Conservation (phyloP, 2,113 vertebrate species). For the Phylloscopus trochiloides region DNA sequence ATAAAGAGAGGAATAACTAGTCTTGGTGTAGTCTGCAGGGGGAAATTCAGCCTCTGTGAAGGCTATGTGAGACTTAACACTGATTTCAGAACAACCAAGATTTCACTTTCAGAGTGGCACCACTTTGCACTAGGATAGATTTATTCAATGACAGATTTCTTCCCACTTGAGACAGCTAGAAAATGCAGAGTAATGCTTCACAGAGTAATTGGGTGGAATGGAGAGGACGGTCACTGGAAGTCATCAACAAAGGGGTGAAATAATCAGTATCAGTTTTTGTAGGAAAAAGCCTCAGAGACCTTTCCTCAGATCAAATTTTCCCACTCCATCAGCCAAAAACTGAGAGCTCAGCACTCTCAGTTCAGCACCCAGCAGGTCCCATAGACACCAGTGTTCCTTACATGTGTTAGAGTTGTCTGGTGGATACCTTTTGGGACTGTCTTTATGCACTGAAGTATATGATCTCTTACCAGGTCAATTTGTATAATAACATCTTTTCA, state of each 20-base stretch:
- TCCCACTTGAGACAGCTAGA: background rate
- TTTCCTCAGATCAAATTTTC: background rate
- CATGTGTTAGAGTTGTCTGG: background rate
- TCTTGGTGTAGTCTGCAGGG: background rate
- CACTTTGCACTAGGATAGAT: background rate
- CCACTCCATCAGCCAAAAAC: background rate
- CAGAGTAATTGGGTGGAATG: background rate
- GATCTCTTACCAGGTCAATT: background rate
- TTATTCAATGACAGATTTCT: background rate
- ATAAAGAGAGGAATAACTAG: background rate
- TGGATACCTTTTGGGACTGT: background rate
- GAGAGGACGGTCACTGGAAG: rapidly evolving
- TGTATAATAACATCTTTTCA: background rate
- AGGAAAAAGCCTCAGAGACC: background rate
- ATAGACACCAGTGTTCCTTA: background rate
- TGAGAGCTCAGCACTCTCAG: background rate
- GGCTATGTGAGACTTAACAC: background rate
- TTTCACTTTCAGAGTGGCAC: background rate
- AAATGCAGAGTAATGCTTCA: background rate
- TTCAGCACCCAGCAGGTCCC: background rate
- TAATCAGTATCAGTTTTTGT: background rate
- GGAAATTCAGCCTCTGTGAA: background rate
- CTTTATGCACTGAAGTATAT: background rate
- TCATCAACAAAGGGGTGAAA: background rate
- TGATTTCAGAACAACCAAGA: background rate